Base-by-base conservation (phyloP, 2,113 vertebrate genomes). In the Pseudopodoces humilis region DNA sequence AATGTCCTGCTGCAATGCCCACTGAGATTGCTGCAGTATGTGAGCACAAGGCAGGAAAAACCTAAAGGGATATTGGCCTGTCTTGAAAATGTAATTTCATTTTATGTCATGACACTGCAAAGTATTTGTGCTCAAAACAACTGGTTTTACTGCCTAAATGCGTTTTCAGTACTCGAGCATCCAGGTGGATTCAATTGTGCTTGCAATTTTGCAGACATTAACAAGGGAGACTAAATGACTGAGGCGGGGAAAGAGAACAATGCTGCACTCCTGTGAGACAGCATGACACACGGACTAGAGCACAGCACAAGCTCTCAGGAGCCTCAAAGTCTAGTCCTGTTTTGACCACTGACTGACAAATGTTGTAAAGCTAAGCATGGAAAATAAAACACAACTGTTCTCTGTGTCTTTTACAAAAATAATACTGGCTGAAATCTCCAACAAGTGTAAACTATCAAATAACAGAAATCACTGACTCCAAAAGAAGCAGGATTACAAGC, bases 201-300 rank as follows among this genome's bases (percentile, higher is more conserved):
- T 92, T 83, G 87, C 74, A 94, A 46, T 71, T 90, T 77, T 94
- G 88, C 90, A 95, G 94, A 60, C 69, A 88, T 86, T 94, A 90
- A 88, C 27, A 28, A 70, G 37, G 43, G 50, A 94, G 50, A 63
- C 50, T 72, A 87, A 89, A 91, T 49, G 67, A 76, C 46, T 65
- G 81, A 93, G 90, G 82, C 3, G 5, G 71, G 78, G 43, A 55
- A 88, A 80, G 81, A 65, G 46, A 94, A 72, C 33, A 75, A 25
- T 13, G 19, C 53, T 53, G 70, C 59, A 10, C 78, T 91, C 60
- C 75, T 64, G 71, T 1, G 24, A 85, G 71, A 64, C 78, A 76
- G 87, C 28, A 30, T 37, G 83, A 63, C 30, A 60, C 72, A 46
- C 0, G 0, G 65, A 56, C 72, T 12, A 44, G n/a, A 76, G 64